Base-by-base conservation (phyloP, 2,113 vertebrate species). In the Myotis davidii region DNA sequence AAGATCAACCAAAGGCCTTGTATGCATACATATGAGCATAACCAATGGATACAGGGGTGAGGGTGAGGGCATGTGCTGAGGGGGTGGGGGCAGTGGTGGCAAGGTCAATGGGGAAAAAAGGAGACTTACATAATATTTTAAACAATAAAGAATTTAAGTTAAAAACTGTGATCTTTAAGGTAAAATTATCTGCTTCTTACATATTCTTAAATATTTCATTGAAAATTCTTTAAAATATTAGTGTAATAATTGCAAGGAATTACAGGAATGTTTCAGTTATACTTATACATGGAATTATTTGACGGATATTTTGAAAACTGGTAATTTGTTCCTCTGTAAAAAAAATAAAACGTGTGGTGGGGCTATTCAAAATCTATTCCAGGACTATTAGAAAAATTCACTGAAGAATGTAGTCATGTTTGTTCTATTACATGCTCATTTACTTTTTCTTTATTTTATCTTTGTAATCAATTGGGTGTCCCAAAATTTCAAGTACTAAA, bases 271-370 rank as follows among this genome's bases (percentile, higher is more conserved):
- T 96, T 96, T 85, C 82, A 81, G 82, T 59, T 4, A 1, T 27
- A 94, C 45, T 98, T 83, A 83, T 54, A 48, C 59, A 52, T 45
- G 64, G 61, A 90, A 96, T 72, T 50, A 91, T 96, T 42, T 95
- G 69, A 95, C 32, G 81, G 85, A 95, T 94, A 83, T 81, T 97
- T 97, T 93, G 52, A 96, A 97, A 96, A 59, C 52, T 94, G 91
- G 29, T 91, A 79, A 82, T 96, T 94, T 94, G 14, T 97, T 97
- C 29, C 23, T 85, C 1, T 97, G 10, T 70, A 85, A 70, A 88
- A 32, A 52, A 87, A 97, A 95, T 96, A 67, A 96, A 97, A 95
- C 61, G 14, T 76, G 12, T 27, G 4, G 78, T 50, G 61, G 16
- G 91, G 25, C 16, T 95, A 91, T 17, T 10, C 70, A 21, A 69